Percentiles rank a stretch among this genome's conserved stretches.
Conservation (phyloP, 2,797 vertebrate genomes). For the Choloepus didactylus region DNA sequence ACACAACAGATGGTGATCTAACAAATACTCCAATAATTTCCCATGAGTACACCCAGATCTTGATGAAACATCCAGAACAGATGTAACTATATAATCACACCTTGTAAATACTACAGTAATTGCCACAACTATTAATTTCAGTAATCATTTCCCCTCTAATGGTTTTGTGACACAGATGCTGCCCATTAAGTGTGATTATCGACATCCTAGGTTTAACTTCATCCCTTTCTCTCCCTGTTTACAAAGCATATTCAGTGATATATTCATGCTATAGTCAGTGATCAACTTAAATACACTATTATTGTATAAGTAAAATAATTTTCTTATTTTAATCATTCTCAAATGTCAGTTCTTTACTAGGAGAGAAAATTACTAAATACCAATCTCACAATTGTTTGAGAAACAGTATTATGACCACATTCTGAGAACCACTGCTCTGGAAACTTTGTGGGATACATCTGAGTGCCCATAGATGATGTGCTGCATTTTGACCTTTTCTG, state of each 20-base stretch:
- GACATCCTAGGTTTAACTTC: neutral
- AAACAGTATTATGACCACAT: neutral
- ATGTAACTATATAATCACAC: neutral
- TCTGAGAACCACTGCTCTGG: neutral
- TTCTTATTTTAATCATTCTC: conserved; percentile 33
- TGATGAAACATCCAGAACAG: neutral
- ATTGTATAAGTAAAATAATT: neutral
- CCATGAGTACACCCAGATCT: no score
- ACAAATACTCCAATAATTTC: neutral
- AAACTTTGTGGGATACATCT: neutral
- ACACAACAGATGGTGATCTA: neutral
- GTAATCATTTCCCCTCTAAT: neutral
- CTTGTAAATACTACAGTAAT: neutral
- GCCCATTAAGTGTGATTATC: neutral
- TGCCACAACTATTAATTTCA: neutral
- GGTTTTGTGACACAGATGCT: neutral
- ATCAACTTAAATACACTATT: neutral
- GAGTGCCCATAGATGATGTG: neutral
- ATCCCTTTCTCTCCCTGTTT: neutral
- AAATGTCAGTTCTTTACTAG: neutral
- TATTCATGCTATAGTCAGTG: neutral
- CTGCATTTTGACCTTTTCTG: neutral
- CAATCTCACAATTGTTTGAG: neutral
- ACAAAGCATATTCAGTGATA: neutral
- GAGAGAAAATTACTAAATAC: neutral